Evolutionary conservation across 2,888 invertebrate genomes (phyloP), one percentile per base, ranked within the genome.

Genomic region (Melanargia galathea): DNA sequence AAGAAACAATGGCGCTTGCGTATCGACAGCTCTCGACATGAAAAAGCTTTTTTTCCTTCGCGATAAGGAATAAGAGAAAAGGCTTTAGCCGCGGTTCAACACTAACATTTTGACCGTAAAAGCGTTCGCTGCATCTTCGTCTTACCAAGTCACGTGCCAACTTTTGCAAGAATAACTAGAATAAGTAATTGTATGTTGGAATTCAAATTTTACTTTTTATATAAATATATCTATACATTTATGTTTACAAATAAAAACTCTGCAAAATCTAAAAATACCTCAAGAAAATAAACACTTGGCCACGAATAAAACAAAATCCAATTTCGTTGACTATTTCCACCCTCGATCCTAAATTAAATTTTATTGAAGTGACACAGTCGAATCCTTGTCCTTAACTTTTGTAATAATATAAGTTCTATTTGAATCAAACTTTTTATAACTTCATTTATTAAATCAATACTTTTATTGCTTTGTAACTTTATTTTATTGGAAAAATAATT

Each of bases 1-100:
- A 60, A 74, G 76, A 84, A 86, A 89, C 88, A 89, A 90, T 87
- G 81, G 78, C 74, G 79, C 82, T 80, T 82, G 84, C 79, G 73
- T 78, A 80, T 85, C 88, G 83, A 84, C 82, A 80, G 79, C 85
- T 76, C 84, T 91, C 86, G 84, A 90, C 89, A 89, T 76, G 86
- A 80, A 88, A 90, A 90, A 80, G 84, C 87, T 87, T 58, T 89
- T 88, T 89, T 89, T 89, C 83, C 83, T 74, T 81, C 74, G 76
- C 84, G 85, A 86, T 87, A 87, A 87, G 86, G 74, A 81, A 83
- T 79, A 72, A 76, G 75, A 69, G 75, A 71, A 74, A 76, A 72
- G 72, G 71, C 68, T 60, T 66, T 68, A 68, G 63, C 65, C 78
- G 80, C 77, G 77, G 73, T 76, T 74, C 71, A 74, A 71, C 67